Base-by-base conservation (phyloP, 2,888 invertebrate genomes). In the Tetragnatha montana region DNA sequence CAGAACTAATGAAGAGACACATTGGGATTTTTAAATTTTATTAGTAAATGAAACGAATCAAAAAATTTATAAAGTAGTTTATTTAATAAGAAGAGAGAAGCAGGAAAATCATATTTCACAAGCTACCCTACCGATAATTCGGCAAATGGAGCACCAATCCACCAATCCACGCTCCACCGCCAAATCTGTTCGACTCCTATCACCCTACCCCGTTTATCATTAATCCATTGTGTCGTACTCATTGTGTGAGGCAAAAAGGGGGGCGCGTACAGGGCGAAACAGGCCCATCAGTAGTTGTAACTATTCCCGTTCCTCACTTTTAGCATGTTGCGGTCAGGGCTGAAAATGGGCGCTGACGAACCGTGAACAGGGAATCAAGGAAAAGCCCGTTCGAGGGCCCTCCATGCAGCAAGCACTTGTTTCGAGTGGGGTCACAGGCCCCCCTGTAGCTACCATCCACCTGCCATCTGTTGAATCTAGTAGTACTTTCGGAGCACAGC, bases 301-400 rank as follows among this genome's bases (percentile, higher is more conserved):
- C 86, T 80, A 81, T 86, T 74, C 86, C 80, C 70, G 49, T 79
- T 51, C 80, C 68, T 85, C 86, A 74, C 74, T 69, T 86, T 86
- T 86, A 86, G 86, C 73, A 73, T 86, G 86, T 74, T 86, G 86
- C 17, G 86, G 86, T 86, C 86, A 86, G 86, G 80, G 12, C 80
- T 68, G 80, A 60, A 73, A 86, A 80, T 86, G 73, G 17, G 86
- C 86, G 73, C 80, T 51, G 86, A 70, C 74, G 80, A 74, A 80
- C 73, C 86, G 86, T 80, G 80, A 86, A 86, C 74, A 19, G 47
- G 49, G 68, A 86, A 79, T 80, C 60, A 70, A 79, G 80, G 51
- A 60, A 73, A 35, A 51, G 79, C 51, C 51, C 60, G 68, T 84
- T 84, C 83, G 69, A 84, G 83, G 75, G 75, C 68, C 50, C 86